Conservation (phyloP, 2,888 invertebrate genomes). For the Phengaris arion region DNA sequence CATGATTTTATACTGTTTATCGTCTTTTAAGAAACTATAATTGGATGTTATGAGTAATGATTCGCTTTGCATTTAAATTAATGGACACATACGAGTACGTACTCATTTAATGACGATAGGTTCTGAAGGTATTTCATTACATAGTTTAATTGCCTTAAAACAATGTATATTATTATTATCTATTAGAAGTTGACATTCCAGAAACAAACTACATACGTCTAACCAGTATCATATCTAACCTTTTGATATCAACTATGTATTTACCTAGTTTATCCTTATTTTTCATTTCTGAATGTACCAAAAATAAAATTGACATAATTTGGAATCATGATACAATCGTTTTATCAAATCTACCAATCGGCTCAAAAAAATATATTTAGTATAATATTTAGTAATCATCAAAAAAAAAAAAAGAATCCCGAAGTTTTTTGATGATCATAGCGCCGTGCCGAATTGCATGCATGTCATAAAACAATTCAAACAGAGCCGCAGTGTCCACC, state of each 20-base stretch:
- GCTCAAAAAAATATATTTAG: not conserved
- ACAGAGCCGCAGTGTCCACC: slow-evolving; percentile 48
- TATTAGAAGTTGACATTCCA: too few relatives aligned
- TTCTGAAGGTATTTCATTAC: too few relatives aligned
- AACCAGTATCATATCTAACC: too few relatives aligned
- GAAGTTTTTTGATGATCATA: slow-evolving; percentile 28
- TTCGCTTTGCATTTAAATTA: slow-evolving; percentile 3
- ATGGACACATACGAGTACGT: not conserved
- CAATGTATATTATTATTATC: too few relatives aligned
- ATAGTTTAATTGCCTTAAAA: too few relatives aligned
- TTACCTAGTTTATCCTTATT: too few relatives aligned
- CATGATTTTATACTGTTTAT: slow-evolving; percentile 50
- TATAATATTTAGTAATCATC: not conserved
- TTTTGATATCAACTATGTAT: too few relatives aligned
- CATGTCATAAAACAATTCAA: slow-evolving; percentile 52
- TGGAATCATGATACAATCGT: not conserved
- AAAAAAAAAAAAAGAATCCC: not conserved
- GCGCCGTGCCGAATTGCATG: slow-evolving; percentile 47
- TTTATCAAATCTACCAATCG: not conserved
- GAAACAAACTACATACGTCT: too few relatives aligned
- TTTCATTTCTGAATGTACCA: too few relatives aligned
- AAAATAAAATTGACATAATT: not conserved
- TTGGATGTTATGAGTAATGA: slow-evolving; percentile 4
- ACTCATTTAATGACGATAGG: too few relatives aligned
- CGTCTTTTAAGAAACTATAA: slow-evolving; percentile 32